Percentiles rank a stretch among this genome's conserved stretches.
phyloP scores from a whole-genome alignment of 2,113 vertebrate species.

The Scatophagus argus region DNA sequence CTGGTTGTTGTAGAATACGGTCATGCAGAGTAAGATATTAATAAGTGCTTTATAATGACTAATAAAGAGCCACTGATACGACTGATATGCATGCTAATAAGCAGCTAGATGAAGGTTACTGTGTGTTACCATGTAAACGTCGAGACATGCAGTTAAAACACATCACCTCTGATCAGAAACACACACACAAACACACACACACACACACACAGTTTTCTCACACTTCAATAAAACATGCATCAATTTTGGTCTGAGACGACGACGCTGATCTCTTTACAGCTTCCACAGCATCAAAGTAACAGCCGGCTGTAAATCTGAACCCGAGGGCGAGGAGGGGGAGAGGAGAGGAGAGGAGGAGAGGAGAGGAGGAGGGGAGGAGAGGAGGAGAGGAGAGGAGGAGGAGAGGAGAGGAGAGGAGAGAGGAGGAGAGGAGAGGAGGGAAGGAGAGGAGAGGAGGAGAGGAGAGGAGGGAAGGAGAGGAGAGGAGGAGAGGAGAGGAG shows the following conservation, averaged over 20 bases:
- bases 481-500: constrained; percentile 4
- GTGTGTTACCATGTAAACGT: no score
- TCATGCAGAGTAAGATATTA: no score
- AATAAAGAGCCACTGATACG: no score
- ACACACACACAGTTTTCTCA: constrained; percentile 22
- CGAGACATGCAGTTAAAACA: no score
- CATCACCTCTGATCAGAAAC: no score
- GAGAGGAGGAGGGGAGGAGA: not conserved
- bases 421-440: no score
- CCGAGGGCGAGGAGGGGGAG: not conserved
- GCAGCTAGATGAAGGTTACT: no score
- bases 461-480: not conserved
- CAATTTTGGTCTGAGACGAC: constrained; percentile 90
- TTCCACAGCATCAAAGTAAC: constrained; percentile 92
- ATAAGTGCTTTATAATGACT: no score
- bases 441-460: fast-evolving
- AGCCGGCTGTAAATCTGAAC: constrained; percentile 87
- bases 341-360: not conserved
- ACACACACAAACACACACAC: not conserved
- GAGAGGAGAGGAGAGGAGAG: no score
- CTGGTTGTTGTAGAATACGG: no score
- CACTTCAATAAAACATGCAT: constrained; percentile 93
- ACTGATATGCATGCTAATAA: no score
- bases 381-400: constrained; percentile 9
- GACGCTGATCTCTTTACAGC: constrained; percentile 92